Evolutionary conservation across 2,888 invertebrate genomes (phyloP).

Genomic region (Cheilosia vernalis): DNA sequence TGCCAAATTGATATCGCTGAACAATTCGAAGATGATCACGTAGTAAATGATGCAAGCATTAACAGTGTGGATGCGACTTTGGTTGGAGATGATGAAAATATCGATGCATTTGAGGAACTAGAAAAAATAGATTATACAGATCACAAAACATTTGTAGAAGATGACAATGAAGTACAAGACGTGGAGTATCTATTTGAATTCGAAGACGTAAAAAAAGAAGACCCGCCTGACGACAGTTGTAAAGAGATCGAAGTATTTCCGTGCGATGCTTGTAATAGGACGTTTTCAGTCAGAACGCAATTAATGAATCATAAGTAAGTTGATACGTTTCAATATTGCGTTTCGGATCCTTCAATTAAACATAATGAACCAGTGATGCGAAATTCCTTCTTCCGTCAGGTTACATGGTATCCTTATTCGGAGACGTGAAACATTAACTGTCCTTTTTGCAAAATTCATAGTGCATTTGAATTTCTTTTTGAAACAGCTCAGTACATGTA

Average conservation of each 20-base stretch:
- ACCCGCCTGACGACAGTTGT: background rate
- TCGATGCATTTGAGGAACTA: background rate
- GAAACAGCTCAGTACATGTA: no score
- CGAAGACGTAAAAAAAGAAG: background rate
- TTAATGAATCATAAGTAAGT: slow-evolving; percentile 62
- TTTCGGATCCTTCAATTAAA: background rate
- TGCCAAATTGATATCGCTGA: background rate
- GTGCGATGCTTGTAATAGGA: slow-evolving; percentile 44
- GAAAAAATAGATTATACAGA: slow-evolving; percentile 25
- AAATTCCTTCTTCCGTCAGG: no score
- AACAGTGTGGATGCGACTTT: background rate
- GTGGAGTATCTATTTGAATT: slow-evolving; percentile 33
- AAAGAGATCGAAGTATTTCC: background rate
- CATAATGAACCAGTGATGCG: no score
- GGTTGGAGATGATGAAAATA: background rate
- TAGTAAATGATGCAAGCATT: background rate
- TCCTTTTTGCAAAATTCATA: no score
- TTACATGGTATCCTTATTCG: no score
- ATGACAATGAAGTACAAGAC: slow-evolving; percentile 5
- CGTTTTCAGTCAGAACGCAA: slow-evolving; percentile 38
- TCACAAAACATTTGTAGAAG: slow-evolving; percentile 6
- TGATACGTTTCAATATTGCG: background rate
- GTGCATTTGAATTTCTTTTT: no score
- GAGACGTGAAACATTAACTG: no score
- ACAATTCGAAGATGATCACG: background rate